Conservation (phyloP, 2,113 vertebrate species). For the Cyprinodon brontotheroides region DNA sequence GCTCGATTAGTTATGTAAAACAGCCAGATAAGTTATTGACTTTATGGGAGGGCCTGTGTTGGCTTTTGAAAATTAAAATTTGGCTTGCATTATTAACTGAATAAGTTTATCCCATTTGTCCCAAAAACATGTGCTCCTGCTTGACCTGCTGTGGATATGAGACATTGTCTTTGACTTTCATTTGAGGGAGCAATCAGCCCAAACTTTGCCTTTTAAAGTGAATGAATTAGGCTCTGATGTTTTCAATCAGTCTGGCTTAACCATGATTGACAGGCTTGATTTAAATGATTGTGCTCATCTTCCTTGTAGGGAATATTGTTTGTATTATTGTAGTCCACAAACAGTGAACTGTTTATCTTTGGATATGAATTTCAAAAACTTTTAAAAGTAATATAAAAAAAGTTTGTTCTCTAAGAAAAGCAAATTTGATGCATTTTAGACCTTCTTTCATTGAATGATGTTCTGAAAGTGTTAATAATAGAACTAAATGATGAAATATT, state of each 20-base stretch:
- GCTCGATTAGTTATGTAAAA: conserved; percentile 71
- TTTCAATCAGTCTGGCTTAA: conserved; percentile 3
- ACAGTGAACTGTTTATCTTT: neutral
- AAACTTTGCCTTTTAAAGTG: neutral
- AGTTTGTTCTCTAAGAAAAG: too few species aligned
- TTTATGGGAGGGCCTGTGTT: conserved; percentile 46
- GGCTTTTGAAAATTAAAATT: conserved; percentile 64
- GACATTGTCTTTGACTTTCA: neutral
- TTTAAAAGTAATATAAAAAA: too few species aligned
- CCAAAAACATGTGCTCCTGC: neutral
- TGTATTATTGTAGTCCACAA: neutral
- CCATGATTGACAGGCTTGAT: neutral
- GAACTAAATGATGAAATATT: too few species aligned
- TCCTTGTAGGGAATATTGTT: neutral
- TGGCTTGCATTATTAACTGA: conserved; percentile 13
- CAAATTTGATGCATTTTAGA: too few species aligned
- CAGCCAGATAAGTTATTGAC: conserved; percentile 61
- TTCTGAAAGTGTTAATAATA: too few species aligned
- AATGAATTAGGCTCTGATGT: neutral
- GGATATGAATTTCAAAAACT: too few species aligned
- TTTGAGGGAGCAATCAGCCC: neutral
- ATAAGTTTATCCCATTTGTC: neutral
- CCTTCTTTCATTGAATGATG: too few species aligned
- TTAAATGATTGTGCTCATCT: neutral
- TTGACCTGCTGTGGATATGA: neutral